Conservation (phyloP, 2,797 vertebrate species). For the Gobio occitaniae region DNA sequence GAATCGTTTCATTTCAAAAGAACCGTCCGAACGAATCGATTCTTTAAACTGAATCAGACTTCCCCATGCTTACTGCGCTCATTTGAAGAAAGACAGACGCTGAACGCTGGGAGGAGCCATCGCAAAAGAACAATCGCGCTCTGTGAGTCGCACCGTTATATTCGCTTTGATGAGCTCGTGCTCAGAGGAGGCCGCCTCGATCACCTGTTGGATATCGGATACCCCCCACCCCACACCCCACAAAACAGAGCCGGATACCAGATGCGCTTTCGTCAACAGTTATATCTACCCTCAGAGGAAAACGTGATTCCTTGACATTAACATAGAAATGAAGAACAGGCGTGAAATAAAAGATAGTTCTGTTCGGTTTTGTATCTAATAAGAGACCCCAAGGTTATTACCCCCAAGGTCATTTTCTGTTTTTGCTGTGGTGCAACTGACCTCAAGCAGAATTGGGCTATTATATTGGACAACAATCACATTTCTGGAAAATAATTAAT, state of each 20-base stretch:
- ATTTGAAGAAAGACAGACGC: constrained; percentile 59
- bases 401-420: no score
- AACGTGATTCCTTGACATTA: background rate
- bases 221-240: constrained; percentile 3
- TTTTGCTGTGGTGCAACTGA: background rate
- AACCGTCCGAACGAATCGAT: background rate
- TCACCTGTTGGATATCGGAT: constrained; percentile 57
- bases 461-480: background rate
- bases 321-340: background rate
- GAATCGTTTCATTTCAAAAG: background rate
- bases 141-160: constrained; percentile 20
- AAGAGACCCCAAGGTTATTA: background rate
- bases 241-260: constrained; percentile 40
- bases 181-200: constrained; percentile 12
- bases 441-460: background rate
- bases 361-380: background rate
- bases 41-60: constrained; percentile 1
- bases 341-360: background rate
- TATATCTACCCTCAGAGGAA: background rate
- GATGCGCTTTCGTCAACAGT: constrained; percentile 26
- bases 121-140: constrained; percentile 33
- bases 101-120: constrained; percentile 64
- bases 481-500: background rate
- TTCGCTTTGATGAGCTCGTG: constrained; percentile 24
- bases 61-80: background rate